Evolutionary conservation across 2,888 invertebrate species (phyloP).

Genomic region (Diarsia dahlii): DNA sequence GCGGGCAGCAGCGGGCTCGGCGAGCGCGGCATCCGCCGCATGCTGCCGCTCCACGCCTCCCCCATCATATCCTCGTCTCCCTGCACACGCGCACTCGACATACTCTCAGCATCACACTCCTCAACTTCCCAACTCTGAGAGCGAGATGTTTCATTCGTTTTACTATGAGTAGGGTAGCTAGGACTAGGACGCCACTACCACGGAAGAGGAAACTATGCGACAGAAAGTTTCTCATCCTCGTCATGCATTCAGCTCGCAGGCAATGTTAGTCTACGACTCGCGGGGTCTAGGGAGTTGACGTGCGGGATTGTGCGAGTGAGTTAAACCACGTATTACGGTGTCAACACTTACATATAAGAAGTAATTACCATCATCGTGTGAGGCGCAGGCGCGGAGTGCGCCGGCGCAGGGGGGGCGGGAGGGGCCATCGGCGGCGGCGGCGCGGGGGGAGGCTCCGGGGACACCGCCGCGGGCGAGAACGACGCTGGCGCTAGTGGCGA

Average conservation of each 20-base stretch:
- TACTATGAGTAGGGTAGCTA: slow-evolving; percentile 82
- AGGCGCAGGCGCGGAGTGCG: slow-evolving; percentile 86
- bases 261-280: slow-evolving; percentile 69
- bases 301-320: slow-evolving; percentile 88
- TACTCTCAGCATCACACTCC: slow-evolving; percentile 90
- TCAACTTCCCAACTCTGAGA: slow-evolving; percentile 90
- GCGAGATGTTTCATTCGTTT: slow-evolving; percentile 87
- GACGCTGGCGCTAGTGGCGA: slow-evolving; percentile 92
- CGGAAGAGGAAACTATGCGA: slow-evolving; percentile 69
- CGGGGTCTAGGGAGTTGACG: slow-evolving; percentile 74
- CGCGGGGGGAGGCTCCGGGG: slow-evolving; percentile 91
- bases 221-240: slow-evolving; percentile 66
- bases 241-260: slow-evolving; percentile 81
- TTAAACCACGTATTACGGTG: slow-evolving; percentile 90
- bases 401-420: slow-evolving; percentile 80
- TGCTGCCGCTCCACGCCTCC: slow-evolving; percentile 89
- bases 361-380: slow-evolving; percentile 91
- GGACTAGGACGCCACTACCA: slow-evolving; percentile 73
- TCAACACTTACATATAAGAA: slow-evolving; percentile 91
- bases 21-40: slow-evolving; percentile 84
- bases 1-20: slow-evolving; percentile 88
- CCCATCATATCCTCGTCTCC: slow-evolving; percentile 92
- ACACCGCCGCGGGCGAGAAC: slow-evolving; percentile 89
- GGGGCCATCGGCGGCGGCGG: slow-evolving; percentile 89
- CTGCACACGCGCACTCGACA: slow-evolving; percentile 91